A percentile compares a stretch with the other conserved stretches of the same genome.
Evolutionary conservation across 2,797 vertebrate species (phyloP).

Genomic region (Varecia variegata): DNA sequence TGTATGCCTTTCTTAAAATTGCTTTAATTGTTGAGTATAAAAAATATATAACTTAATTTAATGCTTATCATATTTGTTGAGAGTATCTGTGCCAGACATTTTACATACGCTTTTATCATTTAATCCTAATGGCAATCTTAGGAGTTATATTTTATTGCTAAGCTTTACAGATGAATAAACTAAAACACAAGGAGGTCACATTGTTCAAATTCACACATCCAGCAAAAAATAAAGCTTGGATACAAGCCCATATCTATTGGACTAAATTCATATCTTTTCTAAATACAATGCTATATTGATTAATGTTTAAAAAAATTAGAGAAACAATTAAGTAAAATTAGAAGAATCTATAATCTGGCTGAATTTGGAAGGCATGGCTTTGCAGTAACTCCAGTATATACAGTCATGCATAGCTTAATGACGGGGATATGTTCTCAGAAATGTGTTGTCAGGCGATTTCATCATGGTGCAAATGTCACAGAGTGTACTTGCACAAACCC

Average conservation of each 20-base stretch:
- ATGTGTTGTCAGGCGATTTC: neutral
- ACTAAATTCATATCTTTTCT: neutral
- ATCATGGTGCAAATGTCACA: neutral
- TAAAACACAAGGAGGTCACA: neutral
- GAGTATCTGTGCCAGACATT: neutral
- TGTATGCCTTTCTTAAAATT: neutral
- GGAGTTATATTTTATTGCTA: neutral
- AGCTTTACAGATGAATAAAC: neutral
- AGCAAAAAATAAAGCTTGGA: neutral
- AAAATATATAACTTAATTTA: neutral
- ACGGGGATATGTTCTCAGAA: neutral
- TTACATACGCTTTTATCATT: neutral
- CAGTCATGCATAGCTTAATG: neutral
- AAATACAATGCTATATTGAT: neutral
- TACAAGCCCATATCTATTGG: neutral
- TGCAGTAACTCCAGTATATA: neutral
- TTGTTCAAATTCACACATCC: neutral
- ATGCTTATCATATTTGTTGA: neutral
- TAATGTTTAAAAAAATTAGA: slow-evolving; percentile 3
- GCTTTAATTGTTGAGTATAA: neutral
- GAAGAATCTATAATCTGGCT: neutral
- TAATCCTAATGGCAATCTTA: neutral
- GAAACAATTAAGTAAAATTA: neutral
- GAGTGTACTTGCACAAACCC: neutral
- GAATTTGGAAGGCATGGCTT: neutral